Percentiles rank a stretch among this genome's conserved stretches.
Evolutionary conservation across 2,113 vertebrate species (phyloP).

Genomic region (Laticauda colubrina): DNA sequence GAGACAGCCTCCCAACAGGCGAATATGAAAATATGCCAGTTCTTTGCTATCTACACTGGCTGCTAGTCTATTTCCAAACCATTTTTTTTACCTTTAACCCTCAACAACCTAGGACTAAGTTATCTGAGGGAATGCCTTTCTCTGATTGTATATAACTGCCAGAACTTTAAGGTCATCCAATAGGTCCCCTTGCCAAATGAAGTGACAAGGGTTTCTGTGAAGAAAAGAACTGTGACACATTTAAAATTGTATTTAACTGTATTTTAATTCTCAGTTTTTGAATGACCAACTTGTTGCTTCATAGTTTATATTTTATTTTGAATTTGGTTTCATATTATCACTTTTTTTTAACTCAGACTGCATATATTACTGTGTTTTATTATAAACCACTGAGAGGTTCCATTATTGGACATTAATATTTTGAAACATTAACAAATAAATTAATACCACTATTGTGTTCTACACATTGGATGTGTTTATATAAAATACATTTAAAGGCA

Average conservation of each 20-base stretch:
- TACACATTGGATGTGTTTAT: neutral
- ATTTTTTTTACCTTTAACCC: neutral
- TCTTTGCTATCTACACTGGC: neutral
- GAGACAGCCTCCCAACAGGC: neutral
- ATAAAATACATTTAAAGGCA: conserved; percentile 11
- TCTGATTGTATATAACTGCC: neutral
- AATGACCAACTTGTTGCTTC: neutral
- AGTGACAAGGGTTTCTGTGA: neutral
- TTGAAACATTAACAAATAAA: neutral
- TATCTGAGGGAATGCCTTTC: neutral
- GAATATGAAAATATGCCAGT: neutral
- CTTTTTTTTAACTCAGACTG: neutral
- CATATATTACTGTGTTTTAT: neutral
- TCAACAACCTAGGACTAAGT: neutral
- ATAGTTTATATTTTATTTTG: neutral
- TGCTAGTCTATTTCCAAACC: neutral
- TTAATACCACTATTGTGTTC: conserved; percentile 8
- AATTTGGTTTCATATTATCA: neutral
- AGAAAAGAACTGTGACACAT: neutral
- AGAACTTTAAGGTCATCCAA: neutral
- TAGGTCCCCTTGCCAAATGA: neutral
- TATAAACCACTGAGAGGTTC: neutral
- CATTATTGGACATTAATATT: neutral
- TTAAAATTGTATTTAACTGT: neutral
- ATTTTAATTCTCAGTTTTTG: neutral